A percentile compares a stretch with the other conserved stretches of the same genome.
These are phyloP conservation scores for Nasalis larvatus DNA, from an alignment of 2,113 vertebrate genomes.

Conservation along the genomic window DNA sequence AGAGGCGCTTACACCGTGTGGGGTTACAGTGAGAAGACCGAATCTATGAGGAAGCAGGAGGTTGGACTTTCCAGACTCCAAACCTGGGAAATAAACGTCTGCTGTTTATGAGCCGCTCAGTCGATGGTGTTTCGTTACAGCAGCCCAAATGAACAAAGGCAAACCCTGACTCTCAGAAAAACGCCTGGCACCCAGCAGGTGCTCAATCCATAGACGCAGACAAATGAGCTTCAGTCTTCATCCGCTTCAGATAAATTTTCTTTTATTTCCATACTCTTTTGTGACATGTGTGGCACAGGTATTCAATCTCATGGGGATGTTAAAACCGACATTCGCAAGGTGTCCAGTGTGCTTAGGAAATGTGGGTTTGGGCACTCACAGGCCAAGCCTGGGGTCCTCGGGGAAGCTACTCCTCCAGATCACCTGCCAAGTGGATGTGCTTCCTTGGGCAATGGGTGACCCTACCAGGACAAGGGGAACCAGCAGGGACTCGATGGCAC, in stretches of 20 bases:
- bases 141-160: not conserved
- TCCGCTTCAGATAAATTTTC: slow-evolving; percentile 23
- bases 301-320: not conserved
- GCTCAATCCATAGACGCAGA: not conserved
- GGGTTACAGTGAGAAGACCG: not conserved
- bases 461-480: not conserved
- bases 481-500: not conserved
- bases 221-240: not conserved
- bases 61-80: not conserved
- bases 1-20: not conserved
- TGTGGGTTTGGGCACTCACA: not conserved
- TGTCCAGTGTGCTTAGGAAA: not conserved
- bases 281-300: slow-evolving; percentile 44
- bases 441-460: not conserved
- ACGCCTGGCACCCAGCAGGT: not conserved
- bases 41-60: not conserved
- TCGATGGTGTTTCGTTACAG: not conserved
- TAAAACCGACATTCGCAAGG: not conserved
- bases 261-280: slow-evolving; percentile 66
- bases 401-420: not conserved
- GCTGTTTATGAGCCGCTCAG: not conserved
- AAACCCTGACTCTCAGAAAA: not conserved
- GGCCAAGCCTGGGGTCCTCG: too few relatives aligned
- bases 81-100: not conserved
- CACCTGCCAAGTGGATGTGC: not conserved